Evolutionary conservation across 2,888 invertebrate species (phyloP).

Genomic region (Eueremaeus valkanovi): DNA sequence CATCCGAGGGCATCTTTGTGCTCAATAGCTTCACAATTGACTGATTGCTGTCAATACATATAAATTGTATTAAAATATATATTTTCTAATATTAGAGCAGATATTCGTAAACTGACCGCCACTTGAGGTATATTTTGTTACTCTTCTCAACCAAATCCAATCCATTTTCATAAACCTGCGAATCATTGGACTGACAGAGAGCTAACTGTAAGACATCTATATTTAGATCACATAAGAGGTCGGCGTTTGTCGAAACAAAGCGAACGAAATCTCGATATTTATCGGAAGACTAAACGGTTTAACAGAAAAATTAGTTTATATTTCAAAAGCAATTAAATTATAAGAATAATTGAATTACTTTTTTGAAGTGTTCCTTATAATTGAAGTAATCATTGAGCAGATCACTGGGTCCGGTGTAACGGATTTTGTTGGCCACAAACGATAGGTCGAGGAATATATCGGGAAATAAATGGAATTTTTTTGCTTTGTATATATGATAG

Average conservation of each 20-base stretch:
- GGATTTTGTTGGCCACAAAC: conserved; percentile 67
- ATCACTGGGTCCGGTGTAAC: conserved; percentile 65
- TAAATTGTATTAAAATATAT: too few species aligned
- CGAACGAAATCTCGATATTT: conserved; percentile 58
- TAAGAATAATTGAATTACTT: neutral
- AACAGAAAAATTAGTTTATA: neutral
- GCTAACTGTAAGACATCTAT: conserved; percentile 68
- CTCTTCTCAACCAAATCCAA: conserved; percentile 54
- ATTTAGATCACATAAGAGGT: conserved; percentile 61
- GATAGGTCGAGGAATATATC: conserved; percentile 63
- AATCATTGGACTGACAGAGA: conserved; percentile 61
- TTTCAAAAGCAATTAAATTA: neutral
- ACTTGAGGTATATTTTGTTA: conserved; percentile 61
- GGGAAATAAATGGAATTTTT: conserved; percentile 56
- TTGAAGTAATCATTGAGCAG: conserved; percentile 64
- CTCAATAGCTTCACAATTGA: conserved; percentile 35
- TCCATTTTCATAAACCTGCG: conserved; percentile 60
- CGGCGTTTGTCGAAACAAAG: conserved; percentile 63
- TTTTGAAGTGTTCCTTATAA: conserved; percentile 60
- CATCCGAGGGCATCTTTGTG: conserved; percentile 20
- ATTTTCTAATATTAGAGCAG: neutral
- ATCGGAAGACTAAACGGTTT: conserved; percentile 46
- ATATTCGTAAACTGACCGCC: conserved; percentile 56
- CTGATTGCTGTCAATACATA: conserved; percentile 17
- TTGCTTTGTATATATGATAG: conserved; percentile 63